Evolutionary conservation across 2,113 vertebrate species (phyloP).

Genomic region (Oryzias curvinotus): DNA sequence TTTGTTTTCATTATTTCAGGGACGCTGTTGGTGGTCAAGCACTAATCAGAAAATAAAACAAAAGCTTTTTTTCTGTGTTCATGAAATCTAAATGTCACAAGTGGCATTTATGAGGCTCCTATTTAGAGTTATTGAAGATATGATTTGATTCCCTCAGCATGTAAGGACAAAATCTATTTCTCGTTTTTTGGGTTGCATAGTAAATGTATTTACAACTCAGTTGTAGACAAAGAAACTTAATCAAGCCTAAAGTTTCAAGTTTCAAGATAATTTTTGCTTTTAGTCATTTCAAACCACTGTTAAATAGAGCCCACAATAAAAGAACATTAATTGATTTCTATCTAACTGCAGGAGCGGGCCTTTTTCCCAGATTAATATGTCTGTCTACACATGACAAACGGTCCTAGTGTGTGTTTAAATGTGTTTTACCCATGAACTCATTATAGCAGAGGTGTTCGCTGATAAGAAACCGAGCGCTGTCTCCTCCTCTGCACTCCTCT

Average conservation of each 20-base stretch:
- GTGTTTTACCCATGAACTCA: slow-evolving; percentile 8
- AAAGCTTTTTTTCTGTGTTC: neutral
- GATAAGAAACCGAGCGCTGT: slow-evolving; percentile 9
- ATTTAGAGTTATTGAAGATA: neutral
- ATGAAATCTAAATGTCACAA: neutral
- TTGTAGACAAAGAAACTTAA: neutral
- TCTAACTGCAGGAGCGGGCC: slow-evolving; percentile 51
- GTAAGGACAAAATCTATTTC: neutral
- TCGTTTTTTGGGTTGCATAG: too few relatives aligned
- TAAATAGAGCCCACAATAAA: slow-evolving; percentile 52
- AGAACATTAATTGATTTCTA: slow-evolving; percentile 70
- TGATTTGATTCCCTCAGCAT: neutral
- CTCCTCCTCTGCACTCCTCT: slow-evolving; percentile 13
- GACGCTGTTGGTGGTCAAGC: slow-evolving; percentile 1
- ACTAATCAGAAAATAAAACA: slow-evolving; percentile 3
- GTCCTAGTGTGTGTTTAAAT: slow-evolving; percentile 15
- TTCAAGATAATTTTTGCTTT: slow-evolving; percentile 22
- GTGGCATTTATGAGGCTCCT: neutral
- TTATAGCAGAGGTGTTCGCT: slow-evolving; percentile 25
- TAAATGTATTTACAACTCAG: too few relatives aligned
- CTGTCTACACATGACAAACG: slow-evolving; percentile 68
- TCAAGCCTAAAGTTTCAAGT: slow-evolving; percentile 21
- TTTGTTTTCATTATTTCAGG: slow-evolving; percentile 7
- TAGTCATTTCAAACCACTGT: slow-evolving; percentile 24
- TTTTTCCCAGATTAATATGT: slow-evolving; percentile 65